phyloP scores from a whole-genome alignment of 2,888 invertebrate genomes.

The Acrobasis suavella region DNA sequence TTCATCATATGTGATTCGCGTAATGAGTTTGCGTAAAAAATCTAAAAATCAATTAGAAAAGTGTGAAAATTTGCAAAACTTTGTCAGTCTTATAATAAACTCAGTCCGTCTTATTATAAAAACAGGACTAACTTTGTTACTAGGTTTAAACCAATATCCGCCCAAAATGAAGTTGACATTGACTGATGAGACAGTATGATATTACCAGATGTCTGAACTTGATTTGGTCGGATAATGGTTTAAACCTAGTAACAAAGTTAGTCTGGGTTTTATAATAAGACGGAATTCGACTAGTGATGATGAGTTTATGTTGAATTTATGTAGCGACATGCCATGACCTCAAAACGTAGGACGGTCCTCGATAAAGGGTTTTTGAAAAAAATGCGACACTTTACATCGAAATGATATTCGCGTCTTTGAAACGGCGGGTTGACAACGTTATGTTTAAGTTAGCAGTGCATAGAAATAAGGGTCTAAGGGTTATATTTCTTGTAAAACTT shows the following conservation, averaged over 20 bases:
- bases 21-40: too few relatives aligned
- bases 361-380: constrained; percentile 25
- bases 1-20: constrained; percentile 37
- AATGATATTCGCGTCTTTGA: not conserved
- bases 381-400: not conserved
- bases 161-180: too few relatives aligned
- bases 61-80: constrained; percentile 67
- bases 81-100: constrained; percentile 73
- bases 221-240: too few relatives aligned
- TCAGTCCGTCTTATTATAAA: too few relatives aligned
- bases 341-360: constrained; percentile 30
- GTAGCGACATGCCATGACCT: constrained; percentile 7
- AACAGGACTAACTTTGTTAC: too few relatives aligned
- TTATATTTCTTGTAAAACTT: constrained; percentile 7
- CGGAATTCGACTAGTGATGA: constrained; percentile 43
- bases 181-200: too few relatives aligned
- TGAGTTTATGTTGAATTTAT: not conserved
- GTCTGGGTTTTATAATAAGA: too few relatives aligned
- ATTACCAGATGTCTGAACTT: too few relatives aligned
- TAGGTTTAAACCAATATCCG: too few relatives aligned
- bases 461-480: constrained; percentile 4
- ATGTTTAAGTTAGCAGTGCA: constrained; percentile 9
- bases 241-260: too few relatives aligned
- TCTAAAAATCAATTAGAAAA: constrained; percentile 69
- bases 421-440: not conserved